Percentiles rank a stretch among this genome's conserved stretches.
phyloP scores from a whole-genome alignment of 2,797 vertebrate genomes.

The Argentina silus region DNA sequence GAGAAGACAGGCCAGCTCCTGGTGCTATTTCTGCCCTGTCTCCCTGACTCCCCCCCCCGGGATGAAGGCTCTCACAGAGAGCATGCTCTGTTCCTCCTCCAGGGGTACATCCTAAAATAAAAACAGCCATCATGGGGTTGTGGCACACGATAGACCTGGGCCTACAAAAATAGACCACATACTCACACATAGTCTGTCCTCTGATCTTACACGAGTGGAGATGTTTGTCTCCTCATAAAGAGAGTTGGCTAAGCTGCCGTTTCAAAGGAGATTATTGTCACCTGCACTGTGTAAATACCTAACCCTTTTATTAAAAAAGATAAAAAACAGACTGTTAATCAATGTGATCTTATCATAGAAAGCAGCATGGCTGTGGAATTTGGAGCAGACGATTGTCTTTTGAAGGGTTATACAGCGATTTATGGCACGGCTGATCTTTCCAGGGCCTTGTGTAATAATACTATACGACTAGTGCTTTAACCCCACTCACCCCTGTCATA shows the following conservation, averaged over 20 bases:
- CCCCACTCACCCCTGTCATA: conserved; percentile 17
- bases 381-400: conserved; percentile 40
- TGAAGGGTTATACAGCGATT: conserved; percentile 46
- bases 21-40: conserved; percentile 72
- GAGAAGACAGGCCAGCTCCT: conserved; percentile 36
- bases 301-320: conserved; percentile 28
- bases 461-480: conserved; percentile 47
- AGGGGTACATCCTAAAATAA: conserved; percentile 67
- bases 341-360: conserved; percentile 37
- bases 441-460: conserved; percentile 41
- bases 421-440: conserved; percentile 36
- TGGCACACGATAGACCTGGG: conserved; percentile 46
- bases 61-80: conserved; percentile 61
- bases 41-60: conserved; percentile 60
- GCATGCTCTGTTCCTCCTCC: conserved; percentile 47
- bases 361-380: conserved; percentile 34
- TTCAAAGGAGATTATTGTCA: conserved; percentile 43
- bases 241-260: conserved; percentile 44
- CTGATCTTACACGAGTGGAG: conserved; percentile 48
- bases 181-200: conserved; percentile 65
- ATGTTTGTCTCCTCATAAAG: conserved; percentile 49
- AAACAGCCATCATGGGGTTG: conserved; percentile 53
- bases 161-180: conserved; percentile 63
- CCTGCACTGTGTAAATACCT: conserved; percentile 11
- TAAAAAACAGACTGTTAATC: conserved; percentile 1